Base-by-base conservation (phyloP, 1,140 invertebrate genomes). In the Calycopis cecrops region DNA sequence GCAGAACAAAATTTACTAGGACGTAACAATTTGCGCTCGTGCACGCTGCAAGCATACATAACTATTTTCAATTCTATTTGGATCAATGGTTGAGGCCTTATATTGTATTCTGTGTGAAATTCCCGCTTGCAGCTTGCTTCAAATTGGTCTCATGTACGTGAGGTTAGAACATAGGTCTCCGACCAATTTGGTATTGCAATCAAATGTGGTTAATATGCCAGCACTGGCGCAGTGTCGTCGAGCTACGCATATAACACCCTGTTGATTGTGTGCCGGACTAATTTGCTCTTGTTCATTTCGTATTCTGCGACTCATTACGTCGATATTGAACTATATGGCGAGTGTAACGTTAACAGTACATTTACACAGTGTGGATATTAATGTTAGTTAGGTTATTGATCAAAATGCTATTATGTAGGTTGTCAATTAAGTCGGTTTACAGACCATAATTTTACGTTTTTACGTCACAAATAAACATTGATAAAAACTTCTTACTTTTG, bases 161-260 rank as follows among this genome's bases (percentile, higher is more conserved):
- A 60, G 60, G 61, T 66, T 61, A 63, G 63, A 65, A 68, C 57
- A 55, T 60, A 63, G 59, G 65, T 73, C 66, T 67, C 66, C 62
- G 66, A 67, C 66, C 69, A 76, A 76, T 76, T 72, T 72, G 65
- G 66, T 62, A 67, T 69, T 65, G 67, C 64, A 79, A 79, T 79
- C 70, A 79, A 68, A 60, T 68, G 69, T 64, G 62, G 66, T 70
- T 79, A 79, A 76, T 78, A 76, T 68, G 65, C 65, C 61, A 65
- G 61, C 62, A 55, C 59, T 56, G 56, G 60, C 47, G 59, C 38
- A 59, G 56, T 69, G 61, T 71, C 69, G 66, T 71, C 61, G 67
- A 67, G 59, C 70, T 64, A 71, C 65, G 49, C 40, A 52, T 55
- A 60, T 44, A 60, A 60, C 67, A 57, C 63, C 61, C 61, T 64